Evolutionary conservation across 2,888 invertebrate genomes (phyloP), one percentile per base, ranked within the genome.

Genomic region (Leptinotarsa peninsularis): DNA sequence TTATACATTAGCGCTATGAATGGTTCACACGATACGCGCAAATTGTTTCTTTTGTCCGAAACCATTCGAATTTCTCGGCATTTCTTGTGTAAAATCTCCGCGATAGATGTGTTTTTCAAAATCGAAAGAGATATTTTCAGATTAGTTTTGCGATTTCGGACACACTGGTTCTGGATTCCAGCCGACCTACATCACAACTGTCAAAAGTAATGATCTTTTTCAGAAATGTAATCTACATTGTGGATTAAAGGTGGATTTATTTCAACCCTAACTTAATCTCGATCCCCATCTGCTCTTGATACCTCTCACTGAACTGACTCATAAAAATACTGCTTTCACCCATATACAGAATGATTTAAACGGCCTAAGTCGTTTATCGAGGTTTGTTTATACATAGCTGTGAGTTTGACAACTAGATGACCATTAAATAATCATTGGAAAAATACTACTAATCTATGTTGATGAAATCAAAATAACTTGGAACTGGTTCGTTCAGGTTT

Each of bases 131-230:
- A 74, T 74, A 75, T 75, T 73, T 76, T 68, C 69, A 78, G 78
- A 78, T 78, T 78, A 78, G 60, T 67, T 67, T 54, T 56, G 69
- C 66, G 75, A 75, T 79, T 79, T 79, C 56, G 74, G 68, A 75
- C 63, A 63, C 67, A 21, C 63, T 43, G 63, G 43, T 63, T 63
- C 63, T 14, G n/a, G n/a, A 70, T 49, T 70, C 54, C 17, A n/a
- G 50, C 15, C 78, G 83, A 83, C 84, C 84, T 84, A 83, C 82
- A 81, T 83, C 84, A 83, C 81, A 83, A 84, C 83, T 84, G 84
- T 83, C 83, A 84, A 83, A 81, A 75, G 79, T 82, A 83, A 76
- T 81, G 83, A 83, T 83, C 79, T 77, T 80, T 82, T 83, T 83
- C 78, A 81, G 81, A 81, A 75, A 77, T 74, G 74, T 82, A 84